Conservation (phyloP, 2,113 vertebrate species). For the Heterotis niloticus region DNA sequence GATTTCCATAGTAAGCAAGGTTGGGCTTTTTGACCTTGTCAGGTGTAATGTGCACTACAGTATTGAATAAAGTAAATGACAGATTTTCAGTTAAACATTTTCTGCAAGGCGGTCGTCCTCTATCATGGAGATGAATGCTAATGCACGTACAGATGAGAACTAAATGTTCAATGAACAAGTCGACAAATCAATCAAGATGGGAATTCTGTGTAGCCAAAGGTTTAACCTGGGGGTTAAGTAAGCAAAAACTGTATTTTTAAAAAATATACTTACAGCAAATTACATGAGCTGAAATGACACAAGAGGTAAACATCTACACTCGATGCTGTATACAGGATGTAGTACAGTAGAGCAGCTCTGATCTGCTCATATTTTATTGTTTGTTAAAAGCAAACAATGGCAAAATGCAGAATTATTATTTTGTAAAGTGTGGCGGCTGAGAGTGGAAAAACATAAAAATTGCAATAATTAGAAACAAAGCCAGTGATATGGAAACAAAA, state of each 20-base stretch:
- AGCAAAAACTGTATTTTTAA: not conserved
- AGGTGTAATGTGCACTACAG: too few species aligned
- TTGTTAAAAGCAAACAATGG: conserved; percentile 22
- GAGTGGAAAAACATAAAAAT: conserved; percentile 27
- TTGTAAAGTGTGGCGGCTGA: conserved; percentile 11
- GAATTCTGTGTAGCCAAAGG: not conserved
- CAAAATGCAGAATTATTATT: conserved; percentile 25
- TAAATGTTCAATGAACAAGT: not conserved
- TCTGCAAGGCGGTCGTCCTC: too few species aligned
- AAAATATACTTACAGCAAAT: too few species aligned
- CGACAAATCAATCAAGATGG: not conserved
- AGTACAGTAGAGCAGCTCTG: not conserved
- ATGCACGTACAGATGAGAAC: too few species aligned
- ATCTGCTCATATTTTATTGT: not conserved
- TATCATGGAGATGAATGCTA: too few species aligned
- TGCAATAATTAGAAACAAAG: conserved; percentile 33
- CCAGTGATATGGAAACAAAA: conserved; percentile 28
- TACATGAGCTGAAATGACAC: too few species aligned
- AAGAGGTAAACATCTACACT: too few species aligned
- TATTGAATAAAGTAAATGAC: too few species aligned
- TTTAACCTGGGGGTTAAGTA: not conserved
- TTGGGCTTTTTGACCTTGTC: too few species aligned
- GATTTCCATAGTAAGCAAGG: too few species aligned
- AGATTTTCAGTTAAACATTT: too few species aligned
- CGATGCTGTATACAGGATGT: too few species aligned